phyloP scores from a whole-genome alignment of 1,140 invertebrate genomes.

The Bombus fervidus region DNA sequence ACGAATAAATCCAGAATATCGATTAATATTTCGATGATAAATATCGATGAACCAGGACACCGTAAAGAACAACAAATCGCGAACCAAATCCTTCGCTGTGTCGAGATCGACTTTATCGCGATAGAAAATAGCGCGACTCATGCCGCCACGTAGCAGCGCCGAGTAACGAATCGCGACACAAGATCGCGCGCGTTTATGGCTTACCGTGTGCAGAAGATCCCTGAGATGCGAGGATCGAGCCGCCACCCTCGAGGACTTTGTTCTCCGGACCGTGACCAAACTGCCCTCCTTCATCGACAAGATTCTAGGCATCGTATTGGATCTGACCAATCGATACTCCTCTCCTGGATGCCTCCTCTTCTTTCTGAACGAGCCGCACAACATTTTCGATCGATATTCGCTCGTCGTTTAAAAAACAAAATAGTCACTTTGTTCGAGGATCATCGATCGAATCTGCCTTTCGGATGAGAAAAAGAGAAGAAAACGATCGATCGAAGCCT shows the following conservation, averaged over 20 bases:
- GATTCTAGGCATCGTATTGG: constrained; percentile 63
- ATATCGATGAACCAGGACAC: too few species aligned
- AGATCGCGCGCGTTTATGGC: constrained; percentile 28
- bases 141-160: neutral
- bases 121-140: constrained; percentile 23
- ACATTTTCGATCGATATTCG: constrained; percentile 64
- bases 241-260: constrained; percentile 61
- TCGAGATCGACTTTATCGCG: constrained; percentile 11
- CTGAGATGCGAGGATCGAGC: constrained; percentile 60
- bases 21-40: too few species aligned
- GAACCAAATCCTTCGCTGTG: neutral
- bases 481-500: too few species aligned
- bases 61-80: neutral
- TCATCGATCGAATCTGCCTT: neutral
- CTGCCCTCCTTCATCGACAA: constrained; percentile 60
- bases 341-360: constrained; percentile 70
- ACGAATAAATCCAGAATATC: too few species aligned
- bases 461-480: too few species aligned
- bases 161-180: constrained; percentile 5
- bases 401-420: neutral
- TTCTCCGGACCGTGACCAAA: constrained; percentile 55
- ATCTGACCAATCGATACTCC: constrained; percentile 75
- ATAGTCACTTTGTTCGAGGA: neutral
- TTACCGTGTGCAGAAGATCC: constrained; percentile 71
- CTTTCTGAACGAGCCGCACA: constrained; percentile 76